Base-by-base conservation (phyloP, 2,888 invertebrate genomes). In the Microctonus brassicae region DNA sequence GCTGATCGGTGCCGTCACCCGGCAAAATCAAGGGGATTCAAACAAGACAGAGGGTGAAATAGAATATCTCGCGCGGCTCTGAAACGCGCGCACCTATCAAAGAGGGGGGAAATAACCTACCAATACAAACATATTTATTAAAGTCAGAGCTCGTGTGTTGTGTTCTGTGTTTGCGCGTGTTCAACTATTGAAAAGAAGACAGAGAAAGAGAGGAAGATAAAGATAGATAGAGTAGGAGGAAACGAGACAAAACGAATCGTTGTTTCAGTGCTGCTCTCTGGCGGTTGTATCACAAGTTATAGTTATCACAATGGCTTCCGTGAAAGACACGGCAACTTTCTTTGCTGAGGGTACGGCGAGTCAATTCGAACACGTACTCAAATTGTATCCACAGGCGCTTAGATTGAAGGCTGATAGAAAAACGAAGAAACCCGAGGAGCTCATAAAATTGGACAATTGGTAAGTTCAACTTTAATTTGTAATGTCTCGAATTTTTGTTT, bases 361-460 rank as follows among this genome's bases (percentile, higher is more conserved):
- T 89, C 94, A 95, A 90, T 95, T 94, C 90, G 94, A 94, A 88
- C 93, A 94, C 90, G 95, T 97, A 88, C 92, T 95, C 87, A 94
- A 94, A 90, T 91, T 97, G 86, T 97, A 97, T 90, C 96, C 96
- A 84, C 93, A 96, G 91, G 97, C 96, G 82, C 91, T 97, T 81
- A 93, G 93, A 90, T 89, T 97, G 82, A 97, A 97, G 90, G 96
- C 97, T 77, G 95, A 96, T 88, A 92, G 92, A 88, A 95, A 94
- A 89, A 93, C 93, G 88, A 97, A 97, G 91, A 97, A 95, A 90
- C 95, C 97, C 70, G 97, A 97, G 88, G 97, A 97, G 89, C 92
- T 97, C 87, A 94, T 97, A 89, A 96, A 97, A 90, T 91, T 97
- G 90, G 97, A 97, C 90, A 94, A 95, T 89, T 97, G 97, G 97